phyloP scores from a whole-genome alignment of 2,797 vertebrate genomes.

The Thamnophis elegans region DNA sequence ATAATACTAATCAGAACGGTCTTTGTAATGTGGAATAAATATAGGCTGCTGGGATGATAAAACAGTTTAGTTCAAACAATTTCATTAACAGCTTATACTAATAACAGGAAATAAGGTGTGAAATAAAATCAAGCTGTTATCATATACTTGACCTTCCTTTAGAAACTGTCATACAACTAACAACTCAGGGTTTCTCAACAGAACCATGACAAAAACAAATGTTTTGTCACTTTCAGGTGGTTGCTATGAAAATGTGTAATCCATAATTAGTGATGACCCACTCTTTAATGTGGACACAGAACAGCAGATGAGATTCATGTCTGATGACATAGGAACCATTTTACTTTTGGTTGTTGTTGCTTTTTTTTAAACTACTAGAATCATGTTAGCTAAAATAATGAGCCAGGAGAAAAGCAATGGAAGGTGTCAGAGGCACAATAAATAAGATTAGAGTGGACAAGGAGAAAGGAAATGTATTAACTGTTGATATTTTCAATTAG shows the following conservation, averaged over 20 bases:
- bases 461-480: conserved; percentile 61
- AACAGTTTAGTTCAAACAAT: conserved; percentile 72
- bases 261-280: conserved; percentile 75
- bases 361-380: conserved; percentile 31
- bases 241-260: conserved; percentile 71
- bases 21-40: conserved; percentile 67
- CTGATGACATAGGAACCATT: conserved; percentile 63
- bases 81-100: conserved; percentile 70
- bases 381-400: conserved; percentile 63
- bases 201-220: conserved; percentile 76
- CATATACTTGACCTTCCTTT: conserved; percentile 67
- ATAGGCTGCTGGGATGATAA: conserved; percentile 64
- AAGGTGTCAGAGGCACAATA: conserved; percentile 68
- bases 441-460: conserved; percentile 69
- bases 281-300: conserved; percentile 68
- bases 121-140: conserved; percentile 69
- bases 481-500: conserved; percentile 59
- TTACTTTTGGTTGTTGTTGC: conserved; percentile 44
- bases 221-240: conserved; percentile 75
- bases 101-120: conserved; percentile 67
- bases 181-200: conserved; percentile 72
- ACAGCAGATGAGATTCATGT: conserved; percentile 64
- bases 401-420: conserved; percentile 61
- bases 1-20: conserved; percentile 62
- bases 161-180: conserved; percentile 70